A percentile compares a stretch with the other conserved stretches of the same genome.
These are phyloP conservation scores for Hippopotamyrus pictus DNA, from an alignment of 2,797 vertebrate species.

Conservation along the genomic window DNA sequence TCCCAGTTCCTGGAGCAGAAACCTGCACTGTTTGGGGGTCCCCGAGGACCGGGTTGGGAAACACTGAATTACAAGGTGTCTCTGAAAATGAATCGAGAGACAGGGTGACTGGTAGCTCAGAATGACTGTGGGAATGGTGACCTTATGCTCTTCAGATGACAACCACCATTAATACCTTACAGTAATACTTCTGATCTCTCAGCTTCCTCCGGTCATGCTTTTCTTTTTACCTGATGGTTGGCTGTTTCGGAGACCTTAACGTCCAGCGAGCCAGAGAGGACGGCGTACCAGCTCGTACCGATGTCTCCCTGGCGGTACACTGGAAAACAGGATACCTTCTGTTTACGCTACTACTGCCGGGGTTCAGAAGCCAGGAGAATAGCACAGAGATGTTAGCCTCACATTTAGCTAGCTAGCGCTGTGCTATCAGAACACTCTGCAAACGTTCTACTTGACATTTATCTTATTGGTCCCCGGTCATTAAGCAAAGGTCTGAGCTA, in stretches of 20 bases:
- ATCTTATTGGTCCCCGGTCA: not conserved
- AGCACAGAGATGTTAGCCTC: not conserved
- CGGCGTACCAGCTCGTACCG: conserved; percentile 95
- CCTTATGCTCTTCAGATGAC: not conserved
- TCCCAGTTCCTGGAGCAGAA: not conserved
- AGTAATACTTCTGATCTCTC: not conserved
- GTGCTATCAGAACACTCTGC: not conserved
- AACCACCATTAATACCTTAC: not conserved
- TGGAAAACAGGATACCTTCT: conserved; percentile 39
- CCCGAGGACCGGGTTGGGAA: not conserved
- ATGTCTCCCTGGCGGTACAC: conserved; percentile 97
- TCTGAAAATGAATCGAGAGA: not conserved
- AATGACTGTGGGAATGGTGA: not conserved
- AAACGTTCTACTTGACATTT: not conserved
- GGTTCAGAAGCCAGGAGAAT: not conserved
- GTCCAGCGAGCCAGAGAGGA: conserved; percentile 91
- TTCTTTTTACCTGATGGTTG: conserved; percentile 82
- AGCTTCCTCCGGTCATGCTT: no score
- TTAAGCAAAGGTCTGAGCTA: not conserved
- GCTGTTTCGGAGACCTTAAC: conserved; percentile 98
- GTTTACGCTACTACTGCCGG: not conserved
- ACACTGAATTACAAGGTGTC: not conserved
- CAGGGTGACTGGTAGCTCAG: not conserved
- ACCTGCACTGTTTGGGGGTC: not conserved
- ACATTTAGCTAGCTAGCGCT: not conserved